Base-by-base conservation (phyloP, 2,797 vertebrate species). In the Notoglanidium macrostoma region DNA sequence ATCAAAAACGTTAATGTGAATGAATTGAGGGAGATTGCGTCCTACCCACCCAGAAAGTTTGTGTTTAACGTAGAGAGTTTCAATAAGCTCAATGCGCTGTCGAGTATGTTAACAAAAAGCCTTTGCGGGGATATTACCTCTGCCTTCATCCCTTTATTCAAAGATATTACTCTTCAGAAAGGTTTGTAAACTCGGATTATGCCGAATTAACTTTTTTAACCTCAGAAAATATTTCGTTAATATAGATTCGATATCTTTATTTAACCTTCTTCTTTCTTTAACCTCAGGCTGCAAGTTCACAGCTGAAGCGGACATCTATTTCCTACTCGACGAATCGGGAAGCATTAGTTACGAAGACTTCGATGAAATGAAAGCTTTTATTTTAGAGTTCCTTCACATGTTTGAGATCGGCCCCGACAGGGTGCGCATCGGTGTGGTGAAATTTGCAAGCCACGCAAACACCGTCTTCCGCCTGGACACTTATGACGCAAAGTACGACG, bases 271-370 rank as follows among this genome's bases (percentile, higher is more conserved):
- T 78, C 68, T 44, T 57, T 8, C n/a, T 67, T 40, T 6, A 40
- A 72, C 80, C 88, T 85, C 81, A 97, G 97, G 92, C 17, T 98
- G 97, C 51, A 17, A 89, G 15, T 89, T 96, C 23, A 95, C 95
- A 0, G 94, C 96, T 83, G 96, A 97, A 94, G 97, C 96, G 0
- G 97, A 97, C 82, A 96, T 97, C 84, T 97, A 95, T 93, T 98
- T 98, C 91, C 93, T 98, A 26, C 92, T 97, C 0, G 97, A 97
- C 91, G 96, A 97, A 0, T 98, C 97, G 0, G 95, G 94, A 61
- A 98, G 97, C 88, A 97, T 97, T 84, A 0, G 61, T 0, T 91
- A 93, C 0, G 0, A 79, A 0, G 94, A 97, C 91, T 97, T 98
- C 88, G 8, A 89, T 0, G 96, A 97, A 86, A 97, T 97, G 95